These are phyloP conservation scores for Lineus longissimus DNA, from an alignment of 1,140 invertebrate species.

Conservation along the genomic window DNA sequence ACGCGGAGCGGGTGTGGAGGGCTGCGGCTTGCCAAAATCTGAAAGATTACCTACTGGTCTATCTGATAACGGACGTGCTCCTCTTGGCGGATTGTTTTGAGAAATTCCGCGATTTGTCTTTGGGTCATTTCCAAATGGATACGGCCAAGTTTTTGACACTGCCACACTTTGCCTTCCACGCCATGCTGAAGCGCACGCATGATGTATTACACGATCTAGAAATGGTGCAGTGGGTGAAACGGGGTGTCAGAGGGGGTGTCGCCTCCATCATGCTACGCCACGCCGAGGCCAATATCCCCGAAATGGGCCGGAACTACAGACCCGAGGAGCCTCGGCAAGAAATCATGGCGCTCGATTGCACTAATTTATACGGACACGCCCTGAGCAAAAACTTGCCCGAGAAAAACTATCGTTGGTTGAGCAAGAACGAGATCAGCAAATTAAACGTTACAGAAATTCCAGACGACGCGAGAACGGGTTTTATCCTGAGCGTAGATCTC, in stretches of 20 bases:
- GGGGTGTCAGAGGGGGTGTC: not conserved
- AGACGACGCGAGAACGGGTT: not conserved
- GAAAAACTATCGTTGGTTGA: not conserved
- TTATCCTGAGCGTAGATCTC: not conserved
- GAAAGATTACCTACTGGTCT: not conserved
- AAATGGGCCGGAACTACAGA: not conserved
- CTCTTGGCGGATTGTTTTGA: not conserved
- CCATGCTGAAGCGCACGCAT: constrained; percentile 1
- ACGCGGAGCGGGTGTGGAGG: not conserved
- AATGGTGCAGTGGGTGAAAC: constrained; percentile 1
- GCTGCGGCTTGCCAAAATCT: not conserved
- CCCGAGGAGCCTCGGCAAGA: not conserved
- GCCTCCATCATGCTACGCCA: not conserved
- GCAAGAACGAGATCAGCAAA: not conserved
- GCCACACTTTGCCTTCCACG: not conserved
- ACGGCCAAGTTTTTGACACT: not conserved
- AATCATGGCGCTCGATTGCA: not conserved
- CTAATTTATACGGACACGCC: not conserved
- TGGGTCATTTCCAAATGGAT: not conserved
- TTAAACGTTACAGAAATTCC: not conserved
- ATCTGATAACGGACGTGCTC: not conserved
- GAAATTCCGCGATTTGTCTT: not conserved
- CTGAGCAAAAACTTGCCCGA: not conserved
- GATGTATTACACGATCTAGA: not conserved
- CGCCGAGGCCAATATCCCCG: not conserved